Percentiles rank a stretch among this genome's conserved stretches.
phyloP scores from a whole-genome alignment of 53 echinoderm and acorn worm genomes.

The Hippasteria phrygiana region DNA sequence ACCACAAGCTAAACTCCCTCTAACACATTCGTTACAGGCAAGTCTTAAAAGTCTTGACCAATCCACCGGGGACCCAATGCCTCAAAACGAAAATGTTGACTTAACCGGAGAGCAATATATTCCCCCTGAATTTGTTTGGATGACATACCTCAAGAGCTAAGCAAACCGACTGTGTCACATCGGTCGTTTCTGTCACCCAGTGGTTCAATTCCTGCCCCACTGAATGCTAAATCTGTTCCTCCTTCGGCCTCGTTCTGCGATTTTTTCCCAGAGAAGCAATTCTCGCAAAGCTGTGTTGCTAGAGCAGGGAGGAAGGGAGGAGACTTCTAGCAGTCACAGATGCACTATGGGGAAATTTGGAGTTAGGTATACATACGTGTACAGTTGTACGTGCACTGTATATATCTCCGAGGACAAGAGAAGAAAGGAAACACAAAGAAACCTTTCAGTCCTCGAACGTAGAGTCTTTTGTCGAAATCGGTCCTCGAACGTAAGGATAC shows the following conservation, averaged over 20 bases:
- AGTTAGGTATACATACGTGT: too few species aligned
- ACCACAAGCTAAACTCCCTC: neutral
- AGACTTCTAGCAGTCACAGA: neutral
- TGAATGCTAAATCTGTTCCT: slow-evolving; percentile 28
- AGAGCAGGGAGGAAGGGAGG: neutral
- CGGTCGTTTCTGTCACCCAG: slow-evolving; percentile 40
- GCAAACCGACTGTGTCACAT: slow-evolving; percentile 54
- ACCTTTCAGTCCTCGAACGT: too few species aligned
- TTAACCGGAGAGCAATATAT: slow-evolving; percentile 32
- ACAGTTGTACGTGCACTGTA: too few species aligned
- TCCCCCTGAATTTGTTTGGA: slow-evolving; percentile 55
- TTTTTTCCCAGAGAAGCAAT: neutral
- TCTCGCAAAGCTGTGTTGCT: neutral
- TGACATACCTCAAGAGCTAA: slow-evolving; percentile 33
- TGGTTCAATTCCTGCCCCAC: neutral
- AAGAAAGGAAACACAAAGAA: too few species aligned
- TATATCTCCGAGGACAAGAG: too few species aligned
- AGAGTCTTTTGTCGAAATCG: too few species aligned
- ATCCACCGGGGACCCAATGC: slow-evolving; percentile 1
- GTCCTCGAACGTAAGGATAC: too few species aligned
- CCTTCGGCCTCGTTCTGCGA: neutral
- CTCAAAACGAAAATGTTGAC: slow-evolving; percentile 43
- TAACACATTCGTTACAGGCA: neutral
- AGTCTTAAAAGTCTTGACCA: neutral
- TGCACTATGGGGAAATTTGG: too few species aligned